Percentiles rank a stretch among this genome's conserved stretches.
Evolutionary conservation across 2,888 invertebrate genomes (phyloP).

Genomic region (Phalera bucephala): DNA sequence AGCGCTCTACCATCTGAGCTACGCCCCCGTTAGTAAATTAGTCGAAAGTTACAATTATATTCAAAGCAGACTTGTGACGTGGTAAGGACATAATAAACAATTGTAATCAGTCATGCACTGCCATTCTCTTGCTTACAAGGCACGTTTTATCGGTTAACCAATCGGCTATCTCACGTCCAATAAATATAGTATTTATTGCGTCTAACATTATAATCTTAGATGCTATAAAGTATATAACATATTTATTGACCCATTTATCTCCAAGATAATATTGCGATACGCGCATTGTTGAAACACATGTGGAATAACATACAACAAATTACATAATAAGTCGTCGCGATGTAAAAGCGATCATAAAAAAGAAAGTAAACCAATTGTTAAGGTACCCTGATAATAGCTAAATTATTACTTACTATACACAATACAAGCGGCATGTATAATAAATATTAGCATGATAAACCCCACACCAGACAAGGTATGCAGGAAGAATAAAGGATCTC

Average conservation of each 20-base stretch:
- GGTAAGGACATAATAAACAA: background rate
- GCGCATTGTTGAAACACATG: too few relatives aligned
- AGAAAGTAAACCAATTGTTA: too few relatives aligned
- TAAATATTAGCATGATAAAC: too few relatives aligned
- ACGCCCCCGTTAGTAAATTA: conserved; percentile 27
- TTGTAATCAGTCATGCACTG: background rate
- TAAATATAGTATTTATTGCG: background rate
- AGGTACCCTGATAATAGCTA: too few relatives aligned
- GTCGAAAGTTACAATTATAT: background rate
- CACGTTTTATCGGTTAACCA: background rate
- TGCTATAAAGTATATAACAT: background rate
- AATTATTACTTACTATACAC: too few relatives aligned
- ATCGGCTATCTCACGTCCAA: conserved; percentile 1
- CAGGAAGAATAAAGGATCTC: too few relatives aligned
- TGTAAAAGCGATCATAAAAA: too few relatives aligned
- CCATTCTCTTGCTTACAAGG: background rate
- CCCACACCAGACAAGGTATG: too few relatives aligned
- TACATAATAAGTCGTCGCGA: too few relatives aligned
- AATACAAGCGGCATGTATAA: too few relatives aligned
- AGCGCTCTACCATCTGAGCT: conserved; percentile 75
- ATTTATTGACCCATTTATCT: background rate
- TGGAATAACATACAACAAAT: too few relatives aligned
- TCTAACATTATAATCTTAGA: background rate
- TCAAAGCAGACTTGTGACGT: background rate
- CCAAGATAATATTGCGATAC: too few relatives aligned